Base-by-base conservation (phyloP, 2,113 vertebrate genomes). In the Xiphophorus maculatus region DNA sequence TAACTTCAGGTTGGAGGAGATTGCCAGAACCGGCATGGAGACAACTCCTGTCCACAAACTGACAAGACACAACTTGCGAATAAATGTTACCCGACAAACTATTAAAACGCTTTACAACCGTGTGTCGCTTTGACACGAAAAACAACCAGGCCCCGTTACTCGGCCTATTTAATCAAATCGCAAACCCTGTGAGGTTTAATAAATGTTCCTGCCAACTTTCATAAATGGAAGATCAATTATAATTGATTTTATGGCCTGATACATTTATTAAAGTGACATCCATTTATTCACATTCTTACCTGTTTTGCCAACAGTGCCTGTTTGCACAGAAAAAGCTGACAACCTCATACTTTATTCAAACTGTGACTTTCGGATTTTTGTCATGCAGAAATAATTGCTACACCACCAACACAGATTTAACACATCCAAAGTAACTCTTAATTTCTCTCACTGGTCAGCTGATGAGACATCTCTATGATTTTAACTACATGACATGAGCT, bases 201-300 rank as follows among this genome's bases (percentile, higher is more conserved):
- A 92, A 93, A 94, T 94, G 91, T 91, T 84, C 85, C 92, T 94
- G 93, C 88, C 94, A 94, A 89, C 79, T 91, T 93, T 92, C 91
- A 94, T 94, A 91, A 93, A 93, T 90, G 86, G 78, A 37, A 81
- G 90, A 94, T 95, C 93, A 94, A 94, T 94, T 94, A 82, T 89
- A 94, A 94, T 95, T 94, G 93, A 94, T 95, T 94, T 91, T 84
- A 84, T 86, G 93, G 91, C 88, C 91, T 87, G 90, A 93, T 93
- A 94, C 92, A 94, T 94, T 94, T 93, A 94, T 94, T 93, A 93
- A 94, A 93, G 81, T 94, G 94, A 93, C 93, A 94, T 88, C 84
- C 87, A 90, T 93, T 93, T 93, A 92, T 91, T 90, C 88, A 90
- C 86, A 62, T 80, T 77, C 86, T 90, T 86, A 92, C 90, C 93